These are phyloP conservation scores for Drosophila hamatofila DNA, from an alignment of 2,888 invertebrate genomes.

Conservation along the genomic window DNA sequence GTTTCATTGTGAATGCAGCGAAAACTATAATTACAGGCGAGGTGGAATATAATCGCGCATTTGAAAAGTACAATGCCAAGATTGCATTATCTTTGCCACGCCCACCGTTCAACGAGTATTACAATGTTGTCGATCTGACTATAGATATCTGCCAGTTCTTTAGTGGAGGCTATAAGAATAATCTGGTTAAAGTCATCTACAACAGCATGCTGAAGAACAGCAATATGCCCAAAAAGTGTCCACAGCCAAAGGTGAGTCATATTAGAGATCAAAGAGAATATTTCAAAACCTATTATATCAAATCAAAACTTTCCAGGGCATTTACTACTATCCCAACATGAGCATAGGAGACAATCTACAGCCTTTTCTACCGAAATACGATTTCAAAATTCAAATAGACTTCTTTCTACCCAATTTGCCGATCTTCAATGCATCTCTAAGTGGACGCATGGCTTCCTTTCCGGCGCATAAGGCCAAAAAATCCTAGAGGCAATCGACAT, in stretches of 20 bases:
- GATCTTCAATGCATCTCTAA: constrained; percentile 22
- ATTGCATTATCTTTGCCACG: constrained; percentile 23
- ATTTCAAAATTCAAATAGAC: constrained; percentile 30
- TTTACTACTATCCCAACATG: constrained; percentile 56
- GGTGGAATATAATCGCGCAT: constrained; percentile 15
- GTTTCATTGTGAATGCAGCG: constrained; percentile 14
- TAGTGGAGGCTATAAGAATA: constrained; percentile 18
- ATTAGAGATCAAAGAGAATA: no score
- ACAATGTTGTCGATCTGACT: constrained; percentile 23
- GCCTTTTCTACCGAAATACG: constrained; percentile 41
- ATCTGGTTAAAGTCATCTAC: constrained; percentile 10
- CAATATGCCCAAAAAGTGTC: constrained; percentile 52
- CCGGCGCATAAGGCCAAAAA: neutral
- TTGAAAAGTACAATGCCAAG: constrained; percentile 3
- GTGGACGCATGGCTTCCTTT: constrained; percentile 2
- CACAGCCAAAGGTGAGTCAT: constrained; percentile 31
- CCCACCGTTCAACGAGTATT: constrained; percentile 16
- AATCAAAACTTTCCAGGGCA: constrained; percentile 35
- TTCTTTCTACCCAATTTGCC: constrained; percentile 7
- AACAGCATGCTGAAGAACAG: constrained; percentile 22
- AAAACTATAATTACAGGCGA: constrained; percentile 23
- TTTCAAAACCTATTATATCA: neutral
- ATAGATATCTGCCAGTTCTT: constrained; percentile 53
- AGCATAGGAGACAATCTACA: constrained; percentile 53
- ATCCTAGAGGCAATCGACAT: neutral